Evolutionary conservation across 2,888 invertebrate genomes (phyloP), one percentile per base, ranked within the genome.

Genomic region (Hofmannophila pseudospretella): DNA sequence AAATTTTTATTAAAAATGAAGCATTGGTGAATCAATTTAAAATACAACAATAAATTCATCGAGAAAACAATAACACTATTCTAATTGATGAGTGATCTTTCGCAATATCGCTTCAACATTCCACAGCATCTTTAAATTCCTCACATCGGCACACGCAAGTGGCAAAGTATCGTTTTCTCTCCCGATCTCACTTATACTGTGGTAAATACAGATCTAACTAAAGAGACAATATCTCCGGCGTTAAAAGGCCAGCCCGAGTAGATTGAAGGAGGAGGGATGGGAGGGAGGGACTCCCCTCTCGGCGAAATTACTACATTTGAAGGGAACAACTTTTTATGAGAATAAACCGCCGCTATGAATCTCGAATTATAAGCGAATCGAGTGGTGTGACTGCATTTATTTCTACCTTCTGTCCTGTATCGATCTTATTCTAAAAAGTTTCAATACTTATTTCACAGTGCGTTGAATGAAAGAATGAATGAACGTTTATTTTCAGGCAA

Each of bases 271-370:
- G 72, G 58, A 57, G 66, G 58, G 58, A 51, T 61, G 42, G 41
- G 45, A 49, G 45, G 62, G 42, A 40, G 45, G 50, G 45, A 50
- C 54, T 64, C 61, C 76, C 73, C 78, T 72, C 59, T 66, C 67
- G 73, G 77, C 77, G 71, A 85, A 86, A 85, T 85, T 85, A 85
- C 85, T 80, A 82, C 82, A 78, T 85, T 85, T 80, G 76, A 80
- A 82, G 84, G 82, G 82, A 82, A 82, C 79, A 84, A 84, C 76
- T 85, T 86, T 85, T 86, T 85, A 82, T 82, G 88, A 79, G 84
- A 84, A 80, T 82, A 81, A 85, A 79, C 82, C 69, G 73, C 61
- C 54, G 66, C 75, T 82, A 85, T 85, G 85, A 84, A 85, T 84
- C 79, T 84, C 74, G 72, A 85, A 85, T 85, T 80, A 81, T 80